Conservation (phyloP, 2,888 invertebrate genomes). For the Choristoneura rosaceana region DNA sequence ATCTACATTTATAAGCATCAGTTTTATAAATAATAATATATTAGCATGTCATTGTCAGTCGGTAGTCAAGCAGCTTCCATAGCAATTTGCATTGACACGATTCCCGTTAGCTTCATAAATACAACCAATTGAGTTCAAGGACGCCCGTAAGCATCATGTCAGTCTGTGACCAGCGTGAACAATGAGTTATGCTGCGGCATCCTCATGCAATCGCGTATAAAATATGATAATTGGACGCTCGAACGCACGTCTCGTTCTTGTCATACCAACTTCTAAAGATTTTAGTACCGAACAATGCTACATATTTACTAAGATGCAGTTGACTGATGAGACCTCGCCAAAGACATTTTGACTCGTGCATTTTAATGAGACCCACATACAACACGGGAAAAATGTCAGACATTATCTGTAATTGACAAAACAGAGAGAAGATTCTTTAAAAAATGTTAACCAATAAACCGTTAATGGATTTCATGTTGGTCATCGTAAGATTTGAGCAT, state of each 20-base stretch:
- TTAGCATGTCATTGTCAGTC: slow-evolving; percentile 57
- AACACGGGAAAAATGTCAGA: slow-evolving; percentile 45
- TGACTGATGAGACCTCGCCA: slow-evolving; percentile 45
- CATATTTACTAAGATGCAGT: slow-evolving; percentile 31
- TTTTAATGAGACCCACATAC: slow-evolving; percentile 46
- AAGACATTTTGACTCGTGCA: slow-evolving; percentile 46
- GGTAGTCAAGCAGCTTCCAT: slow-evolving; percentile 66
- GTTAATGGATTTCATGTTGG: slow-evolving; percentile 47
- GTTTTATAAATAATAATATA: slow-evolving; percentile 24
- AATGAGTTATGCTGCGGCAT: slow-evolving; percentile 78
- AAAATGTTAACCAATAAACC: slow-evolving; percentile 36
- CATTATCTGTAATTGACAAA: slow-evolving; percentile 43
- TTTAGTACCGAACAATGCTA: slow-evolving; percentile 37
- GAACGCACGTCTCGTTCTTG: slow-evolving; percentile 65
- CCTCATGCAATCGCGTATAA: slow-evolving; percentile 80
- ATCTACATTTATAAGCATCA: slow-evolving; percentile 24
- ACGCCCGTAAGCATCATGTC: slow-evolving; percentile 76
- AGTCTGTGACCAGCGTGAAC: slow-evolving; percentile 82
- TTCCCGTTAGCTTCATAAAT: slow-evolving; percentile 81
- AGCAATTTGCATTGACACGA: slow-evolving; percentile 80
- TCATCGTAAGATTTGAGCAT: slow-evolving; percentile 32
- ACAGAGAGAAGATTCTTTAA: slow-evolving; percentile 27
- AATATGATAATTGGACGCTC: slow-evolving; percentile 80
- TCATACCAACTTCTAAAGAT: slow-evolving; percentile 46
- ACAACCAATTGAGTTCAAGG: slow-evolving; percentile 83